Evolutionary conservation across 1,140 invertebrate species (phyloP), one percentile per base, ranked within the genome.

Genomic region (Caligus rogercresseyi): DNA sequence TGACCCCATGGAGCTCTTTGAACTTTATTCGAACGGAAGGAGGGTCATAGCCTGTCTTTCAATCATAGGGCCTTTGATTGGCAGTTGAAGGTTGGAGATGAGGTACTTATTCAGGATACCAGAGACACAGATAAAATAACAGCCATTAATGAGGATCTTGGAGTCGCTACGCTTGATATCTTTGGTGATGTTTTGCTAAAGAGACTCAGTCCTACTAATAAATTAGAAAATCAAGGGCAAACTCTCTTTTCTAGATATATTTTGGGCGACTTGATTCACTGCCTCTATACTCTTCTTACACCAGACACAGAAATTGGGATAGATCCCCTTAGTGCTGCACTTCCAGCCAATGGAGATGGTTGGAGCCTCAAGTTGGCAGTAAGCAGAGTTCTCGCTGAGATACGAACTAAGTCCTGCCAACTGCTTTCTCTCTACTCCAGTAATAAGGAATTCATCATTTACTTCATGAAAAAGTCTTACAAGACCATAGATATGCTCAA

Each of bases 31-130:
- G 63, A 11, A 15, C 1, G 71, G 73, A 16, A 72, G 73, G 55
- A 70, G 70, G 51, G 70, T 71, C 7, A 71, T 74, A 60, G 74
- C 74, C 21, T 70, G 71, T n/a, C 67, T 75, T 7, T 71, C 72
- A 66, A 70, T 73, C 4, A 67, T 75, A 1, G 74, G 74, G 73
- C 72, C 21, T 74, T 75, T 65, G 69, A 68, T 19, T 72, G 74
- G 67, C 69, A 69, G 0, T 68, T 74, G n/a, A 73, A 74, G 61
- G 69, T 70, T 25, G 74, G 74, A 16, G 72, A 70, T 66, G 66
- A 70, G 54, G 72, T 72, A 21, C 60, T 54, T 7, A 16, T 65
- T 16, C 20, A 57, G 7, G 13, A 7, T 7, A 43, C 31, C 31
- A 3, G 25, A 11, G 13, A 57, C 55, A 11, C 25, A 25, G 55